Percentiles rank a stretch among this genome's conserved stretches.
These are phyloP conservation scores for Coendou prehensilis DNA, from an alignment of 2,797 vertebrate species.

Conservation along the genomic window DNA sequence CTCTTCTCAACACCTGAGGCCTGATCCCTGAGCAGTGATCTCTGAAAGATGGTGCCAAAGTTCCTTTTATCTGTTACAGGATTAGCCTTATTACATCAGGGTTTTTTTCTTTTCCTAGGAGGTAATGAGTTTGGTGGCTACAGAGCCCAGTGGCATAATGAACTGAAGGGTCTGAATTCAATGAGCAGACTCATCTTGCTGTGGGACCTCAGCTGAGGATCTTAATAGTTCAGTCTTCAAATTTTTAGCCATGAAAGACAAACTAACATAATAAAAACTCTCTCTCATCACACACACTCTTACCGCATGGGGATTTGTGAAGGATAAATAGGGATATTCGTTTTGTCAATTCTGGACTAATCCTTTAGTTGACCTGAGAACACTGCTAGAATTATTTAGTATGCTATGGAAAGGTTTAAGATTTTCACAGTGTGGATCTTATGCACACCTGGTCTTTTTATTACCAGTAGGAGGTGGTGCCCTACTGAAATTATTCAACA, in stretches of 20 bases:
- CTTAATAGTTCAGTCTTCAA: conserved; percentile 42
- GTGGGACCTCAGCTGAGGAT: conserved; percentile 20
- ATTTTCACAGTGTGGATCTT: background rate
- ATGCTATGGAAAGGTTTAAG: background rate
- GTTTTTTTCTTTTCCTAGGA: conserved; percentile 54
- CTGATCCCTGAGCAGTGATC: conserved; percentile 40
- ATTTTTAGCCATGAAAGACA: conserved; percentile 58
- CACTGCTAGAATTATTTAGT: conserved; percentile 48
- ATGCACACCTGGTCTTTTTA: background rate
- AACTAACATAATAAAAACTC: conserved; percentile 49
- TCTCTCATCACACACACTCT: background rate
- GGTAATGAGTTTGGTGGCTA: conserved; percentile 44
- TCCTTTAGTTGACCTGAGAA: conserved; percentile 62
- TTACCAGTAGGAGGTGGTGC: background rate
- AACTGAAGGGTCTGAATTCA: conserved; percentile 58
- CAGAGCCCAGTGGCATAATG: background rate
- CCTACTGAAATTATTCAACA: background rate
- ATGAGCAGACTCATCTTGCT: conserved; percentile 57
- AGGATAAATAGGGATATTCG: conserved; percentile 37
- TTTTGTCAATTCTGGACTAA: conserved; percentile 56
- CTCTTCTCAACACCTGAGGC: conserved; percentile 65
- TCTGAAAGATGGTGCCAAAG: conserved; percentile 62
- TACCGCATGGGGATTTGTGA: conserved; percentile 34
- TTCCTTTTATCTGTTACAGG: conserved; percentile 63
- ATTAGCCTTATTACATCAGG: conserved; percentile 69